Evolutionary conservation across 1,140 invertebrate genomes (phyloP).

Genomic region (Papilio polytes): DNA sequence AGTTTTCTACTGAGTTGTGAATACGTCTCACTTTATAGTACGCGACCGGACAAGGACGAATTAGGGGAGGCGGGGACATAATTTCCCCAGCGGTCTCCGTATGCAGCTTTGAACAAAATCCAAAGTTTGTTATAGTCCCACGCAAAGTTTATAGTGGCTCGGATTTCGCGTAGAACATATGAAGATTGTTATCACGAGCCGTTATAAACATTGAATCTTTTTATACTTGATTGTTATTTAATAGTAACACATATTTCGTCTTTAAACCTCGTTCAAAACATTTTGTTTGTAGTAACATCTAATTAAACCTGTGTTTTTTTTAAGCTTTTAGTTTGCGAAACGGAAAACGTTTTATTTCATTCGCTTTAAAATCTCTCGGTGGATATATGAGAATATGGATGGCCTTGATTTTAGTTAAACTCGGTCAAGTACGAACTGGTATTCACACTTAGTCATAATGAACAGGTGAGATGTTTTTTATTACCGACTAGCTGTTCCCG

Average conservation of each 20-base stretch:
- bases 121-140: not conserved
- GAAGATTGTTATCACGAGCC: not conserved
- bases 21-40: slow-evolving; percentile 7
- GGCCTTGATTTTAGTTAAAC: not conserved
- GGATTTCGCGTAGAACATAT: not conserved
- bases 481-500: not conserved
- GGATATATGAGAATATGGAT: not conserved
- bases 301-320: too few relatives aligned
- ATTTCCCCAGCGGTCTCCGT: slow-evolving; percentile 4
- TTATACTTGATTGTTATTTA: not conserved
- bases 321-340: not conserved
- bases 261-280: too few relatives aligned
- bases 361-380: not conserved
- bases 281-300: too few relatives aligned
- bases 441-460: not conserved
- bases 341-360: not conserved
- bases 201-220: not conserved
- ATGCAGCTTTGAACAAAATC: not conserved
- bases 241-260: too few relatives aligned
- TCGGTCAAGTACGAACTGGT: not conserved
- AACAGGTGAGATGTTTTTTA: not conserved
- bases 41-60: slow-evolving; percentile 14
- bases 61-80: not conserved
- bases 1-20: not conserved
- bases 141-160: not conserved